Conservation (phyloP, 2,888 invertebrate species). For the Villa cingulata region DNA sequence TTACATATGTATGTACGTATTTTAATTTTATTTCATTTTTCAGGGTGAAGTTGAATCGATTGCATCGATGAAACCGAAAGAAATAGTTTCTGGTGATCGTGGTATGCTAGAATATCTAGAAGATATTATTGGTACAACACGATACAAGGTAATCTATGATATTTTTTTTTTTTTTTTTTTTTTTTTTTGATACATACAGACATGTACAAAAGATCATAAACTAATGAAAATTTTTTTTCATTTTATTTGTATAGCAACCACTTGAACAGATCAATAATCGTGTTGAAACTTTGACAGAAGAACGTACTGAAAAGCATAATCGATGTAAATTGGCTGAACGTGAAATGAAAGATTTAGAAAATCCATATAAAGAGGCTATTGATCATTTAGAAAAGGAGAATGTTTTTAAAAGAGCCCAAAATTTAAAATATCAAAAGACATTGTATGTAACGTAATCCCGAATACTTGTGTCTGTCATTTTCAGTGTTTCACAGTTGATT, state of each 20-base stretch:
- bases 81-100: conserved; percentile 65
- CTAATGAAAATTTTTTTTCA: no score
- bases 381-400: conserved; percentile 71
- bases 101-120: conserved; percentile 98
- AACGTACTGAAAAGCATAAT: conserved; percentile 68
- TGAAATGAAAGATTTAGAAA: conserved; percentile 64
- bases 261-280: conserved; percentile 57
- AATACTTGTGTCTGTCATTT: no score
- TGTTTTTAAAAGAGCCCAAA: conserved; percentile 49
- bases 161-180: not conserved
- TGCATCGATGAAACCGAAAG: conserved; percentile 97
- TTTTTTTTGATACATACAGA: not conserved
- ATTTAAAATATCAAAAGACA: conserved; percentile 54
- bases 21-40: not conserved
- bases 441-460: conserved; percentile 45
- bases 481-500: not conserved
- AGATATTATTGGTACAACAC: conserved; percentile 87
- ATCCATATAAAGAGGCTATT: conserved; percentile 65
- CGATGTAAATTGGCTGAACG: conserved; percentile 69
- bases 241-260: conserved; percentile 50
- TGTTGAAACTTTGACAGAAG: conserved; percentile 59
- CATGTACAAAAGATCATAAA: no score
- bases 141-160: conserved; percentile 48
- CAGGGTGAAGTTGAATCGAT: conserved; percentile 99
- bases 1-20: no score